These are phyloP conservation scores for Glaucomys volans DNA, from an alignment of 2,113 vertebrate genomes.

Conservation along the genomic window DNA sequence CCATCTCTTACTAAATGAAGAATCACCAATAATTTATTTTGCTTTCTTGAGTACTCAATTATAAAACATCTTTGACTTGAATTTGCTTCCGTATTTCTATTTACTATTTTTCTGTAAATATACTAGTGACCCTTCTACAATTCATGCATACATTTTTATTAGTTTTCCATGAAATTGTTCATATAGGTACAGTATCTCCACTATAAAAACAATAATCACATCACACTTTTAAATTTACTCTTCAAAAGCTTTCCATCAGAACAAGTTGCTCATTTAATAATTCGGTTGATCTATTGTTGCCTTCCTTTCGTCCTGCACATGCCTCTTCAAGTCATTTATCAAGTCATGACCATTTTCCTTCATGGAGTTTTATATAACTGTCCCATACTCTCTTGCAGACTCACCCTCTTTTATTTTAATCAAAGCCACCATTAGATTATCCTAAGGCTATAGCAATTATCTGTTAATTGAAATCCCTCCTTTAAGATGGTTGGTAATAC, in stretches of 20 bases:
- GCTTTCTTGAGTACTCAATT: not conserved
- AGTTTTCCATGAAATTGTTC: not conserved
- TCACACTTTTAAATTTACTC: not conserved
- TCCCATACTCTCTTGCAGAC: not conserved
- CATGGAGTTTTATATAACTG: slow-evolving; percentile 34
- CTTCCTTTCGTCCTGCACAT: not conserved
- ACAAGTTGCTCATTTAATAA: not conserved
- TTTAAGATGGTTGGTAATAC: slow-evolving; percentile 30
- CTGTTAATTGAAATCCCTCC: slow-evolving; percentile 68
- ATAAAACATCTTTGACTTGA: not conserved
- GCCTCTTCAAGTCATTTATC: slow-evolving; percentile 32
- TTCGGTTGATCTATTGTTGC: not conserved
- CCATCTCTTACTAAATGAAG: not conserved
- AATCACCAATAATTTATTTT: not conserved
- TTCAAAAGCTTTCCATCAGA: not conserved
- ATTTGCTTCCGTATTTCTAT: not conserved
- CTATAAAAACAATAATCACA: not conserved
- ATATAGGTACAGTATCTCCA: not conserved
- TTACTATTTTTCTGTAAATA: not conserved
- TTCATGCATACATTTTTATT: not conserved
- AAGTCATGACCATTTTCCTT: not conserved
- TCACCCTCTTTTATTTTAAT: slow-evolving; percentile 60
- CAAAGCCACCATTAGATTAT: slow-evolving; percentile 45
- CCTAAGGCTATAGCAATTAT: slow-evolving; percentile 60
- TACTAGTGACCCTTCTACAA: not conserved